These are phyloP conservation scores for Anguilla pacifica DNA, from an alignment of 2,797 vertebrate genomes.

Conservation along the genomic window DNA sequence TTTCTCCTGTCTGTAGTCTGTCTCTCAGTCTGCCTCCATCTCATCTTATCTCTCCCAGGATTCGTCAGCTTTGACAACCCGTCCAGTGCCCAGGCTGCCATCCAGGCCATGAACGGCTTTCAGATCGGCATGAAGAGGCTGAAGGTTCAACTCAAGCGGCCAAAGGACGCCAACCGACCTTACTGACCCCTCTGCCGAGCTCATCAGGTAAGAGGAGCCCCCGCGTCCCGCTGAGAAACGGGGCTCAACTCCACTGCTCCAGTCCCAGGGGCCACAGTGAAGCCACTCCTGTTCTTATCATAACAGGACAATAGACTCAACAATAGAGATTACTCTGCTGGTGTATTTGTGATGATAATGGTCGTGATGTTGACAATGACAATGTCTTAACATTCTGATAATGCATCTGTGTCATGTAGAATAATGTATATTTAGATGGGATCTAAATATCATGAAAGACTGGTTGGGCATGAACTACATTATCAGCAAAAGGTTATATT, in stretches of 20 bases:
- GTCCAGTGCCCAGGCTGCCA: slow-evolving; percentile 94
- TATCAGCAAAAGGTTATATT: background rate
- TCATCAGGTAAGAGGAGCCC: slow-evolving; percentile 65
- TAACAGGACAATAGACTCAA: background rate
- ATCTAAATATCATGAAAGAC: background rate
- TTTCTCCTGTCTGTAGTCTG: slow-evolving; percentile 26
- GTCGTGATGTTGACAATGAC: background rate
- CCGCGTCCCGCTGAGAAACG: background rate
- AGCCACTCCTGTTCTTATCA: background rate
- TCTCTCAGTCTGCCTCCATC: slow-evolving; percentile 29
- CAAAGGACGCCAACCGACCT: slow-evolving; percentile 97
- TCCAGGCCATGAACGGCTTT: slow-evolving; percentile 98
- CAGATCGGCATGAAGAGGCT: slow-evolving; percentile 99
- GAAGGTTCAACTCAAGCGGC: slow-evolving; percentile 97
- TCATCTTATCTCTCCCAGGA: slow-evolving; percentile 64
- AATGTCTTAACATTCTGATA: background rate
- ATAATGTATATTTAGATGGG: background rate
- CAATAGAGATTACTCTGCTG: background rate
- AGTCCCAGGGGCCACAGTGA: background rate
- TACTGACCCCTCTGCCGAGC: slow-evolving; percentile 82
- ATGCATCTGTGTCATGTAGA: background rate
- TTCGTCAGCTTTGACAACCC: slow-evolving; percentile 99
- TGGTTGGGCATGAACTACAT: background rate
- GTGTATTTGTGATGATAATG: background rate
- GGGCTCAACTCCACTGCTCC: background rate